These are phyloP conservation scores for Agrotis clavis DNA, from an alignment of 2,888 invertebrate species.

Conservation along the genomic window DNA sequence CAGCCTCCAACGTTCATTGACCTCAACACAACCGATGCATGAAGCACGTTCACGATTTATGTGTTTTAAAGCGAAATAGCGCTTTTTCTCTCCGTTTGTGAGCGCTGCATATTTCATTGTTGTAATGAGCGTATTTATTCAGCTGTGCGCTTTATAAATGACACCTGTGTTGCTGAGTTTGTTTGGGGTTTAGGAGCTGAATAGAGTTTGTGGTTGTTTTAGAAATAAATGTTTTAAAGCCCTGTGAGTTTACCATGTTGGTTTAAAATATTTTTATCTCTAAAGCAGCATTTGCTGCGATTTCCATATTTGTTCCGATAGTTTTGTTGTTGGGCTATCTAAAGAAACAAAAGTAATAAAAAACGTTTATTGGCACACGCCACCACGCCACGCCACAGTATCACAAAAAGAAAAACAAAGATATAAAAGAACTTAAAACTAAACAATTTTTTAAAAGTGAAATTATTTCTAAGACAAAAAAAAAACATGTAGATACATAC, in stretches of 20 bases:
- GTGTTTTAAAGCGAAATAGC: constrained; percentile 30
- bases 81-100: constrained; percentile 21
- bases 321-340: too few relatives aligned
- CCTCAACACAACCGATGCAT: constrained; percentile 10
- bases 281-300: neutral
- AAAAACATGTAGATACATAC: too few relatives aligned
- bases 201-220: neutral
- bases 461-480: too few relatives aligned
- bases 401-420: too few relatives aligned
- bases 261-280: neutral
- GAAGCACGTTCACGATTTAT: constrained; percentile 40
- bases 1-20: constrained; percentile 13
- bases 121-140: constrained; percentile 47
- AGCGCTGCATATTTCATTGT: constrained; percentile 42
- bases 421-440: too few relatives aligned
- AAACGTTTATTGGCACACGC: too few relatives aligned
- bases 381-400: too few relatives aligned
- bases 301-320: too few relatives aligned
- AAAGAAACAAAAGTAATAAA: too few relatives aligned
- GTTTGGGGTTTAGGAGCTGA: constrained; percentile 10
- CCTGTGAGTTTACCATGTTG: neutral
- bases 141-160: constrained; percentile 42
- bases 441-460: too few relatives aligned
- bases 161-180: constrained; percentile 26
- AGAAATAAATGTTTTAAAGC: constrained; percentile 17